Conservation (phyloP, 2,113 vertebrate genomes). For the Microtus pennsylvanicus region DNA sequence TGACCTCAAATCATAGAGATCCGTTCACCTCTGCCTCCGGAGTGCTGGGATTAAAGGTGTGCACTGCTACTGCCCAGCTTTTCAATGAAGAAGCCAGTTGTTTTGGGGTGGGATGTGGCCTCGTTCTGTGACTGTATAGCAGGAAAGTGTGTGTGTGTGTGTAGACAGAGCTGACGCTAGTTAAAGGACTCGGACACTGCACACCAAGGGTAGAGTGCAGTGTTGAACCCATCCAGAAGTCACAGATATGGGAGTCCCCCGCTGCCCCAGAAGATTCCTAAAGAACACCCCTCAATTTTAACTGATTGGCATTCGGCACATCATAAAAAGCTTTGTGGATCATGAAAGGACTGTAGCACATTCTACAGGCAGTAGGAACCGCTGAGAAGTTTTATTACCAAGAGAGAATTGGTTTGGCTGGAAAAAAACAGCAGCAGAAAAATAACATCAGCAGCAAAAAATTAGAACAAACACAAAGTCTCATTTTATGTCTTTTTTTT, state of each 20-base stretch:
- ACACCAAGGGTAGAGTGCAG: neutral
- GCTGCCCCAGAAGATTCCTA: constrained; percentile 12
- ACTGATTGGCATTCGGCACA: neutral
- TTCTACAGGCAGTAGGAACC: constrained; percentile 21
- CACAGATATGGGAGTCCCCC: neutral
- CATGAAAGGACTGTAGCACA: neutral
- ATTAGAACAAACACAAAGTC: neutral
- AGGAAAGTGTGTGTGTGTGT: neutral
- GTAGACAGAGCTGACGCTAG: neutral
- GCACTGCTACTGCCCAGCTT: neutral
- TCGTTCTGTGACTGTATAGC: neutral
- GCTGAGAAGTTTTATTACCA: constrained; percentile 33
- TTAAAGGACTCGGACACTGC: neutral
- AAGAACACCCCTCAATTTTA: neutral
- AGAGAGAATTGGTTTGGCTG: constrained; percentile 33
- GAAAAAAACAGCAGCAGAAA: neutral
- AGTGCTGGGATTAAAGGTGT: neutral
- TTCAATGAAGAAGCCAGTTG: no score
- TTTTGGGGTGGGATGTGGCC: neutral
- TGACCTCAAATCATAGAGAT: neutral
- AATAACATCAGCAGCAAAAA: neutral
- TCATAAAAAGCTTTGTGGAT: constrained; percentile 44
- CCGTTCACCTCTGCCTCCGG: neutral
- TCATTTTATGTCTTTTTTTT: neutral
- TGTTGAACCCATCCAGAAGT: neutral